Evolutionary conservation across 1,140 invertebrate species (phyloP), one percentile per base, ranked within the genome.

Genomic region (Chrysopa pallens): DNA sequence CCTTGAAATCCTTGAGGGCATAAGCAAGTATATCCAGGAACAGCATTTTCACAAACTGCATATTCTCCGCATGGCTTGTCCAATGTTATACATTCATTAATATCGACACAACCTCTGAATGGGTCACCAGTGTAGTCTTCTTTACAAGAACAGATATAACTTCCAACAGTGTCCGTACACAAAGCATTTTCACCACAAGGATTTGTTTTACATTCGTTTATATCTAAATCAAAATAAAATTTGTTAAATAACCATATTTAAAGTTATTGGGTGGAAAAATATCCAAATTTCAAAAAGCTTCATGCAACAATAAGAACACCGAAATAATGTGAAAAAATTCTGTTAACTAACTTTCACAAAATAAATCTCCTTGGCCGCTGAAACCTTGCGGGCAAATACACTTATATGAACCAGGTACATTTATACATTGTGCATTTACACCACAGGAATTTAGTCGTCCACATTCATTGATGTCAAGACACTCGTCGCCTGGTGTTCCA

Each of bases 381-480:
- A 83, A 89, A 9, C 84, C 83, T 31, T 74, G 62, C 1, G 87
- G 85, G 57, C 89, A 94, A 50, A 85, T 81, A 54, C 88, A 93
- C 61, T 90, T 86, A 58, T 88, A 93, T 52, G 85, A 88, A 15
- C 89, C 89, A 0, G 86, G 87, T 33, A 91, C 62, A 64, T 94
- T 94, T 63, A 88, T 90, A 58, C 89, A 93, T 45, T 89, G 76
- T 11, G 87, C 85, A 62, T 89, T 87, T 23, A 84, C 62, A 1
- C 87, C 88, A 61, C 88, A 93, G 15, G 80, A 76, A 2, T 70
- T 69, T 15, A 59, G 52, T 51, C 67, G 70, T 35, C 72, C 68
- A 57, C 77, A 80, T 57, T 80, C 77, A 54, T 80, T 74, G 52
- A 80, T 65, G 61, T 80, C 75, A 43, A 67, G 51, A 56, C 74